Conservation (phyloP, 2,888 invertebrate genomes). For the Conchocele bisecta region DNA sequence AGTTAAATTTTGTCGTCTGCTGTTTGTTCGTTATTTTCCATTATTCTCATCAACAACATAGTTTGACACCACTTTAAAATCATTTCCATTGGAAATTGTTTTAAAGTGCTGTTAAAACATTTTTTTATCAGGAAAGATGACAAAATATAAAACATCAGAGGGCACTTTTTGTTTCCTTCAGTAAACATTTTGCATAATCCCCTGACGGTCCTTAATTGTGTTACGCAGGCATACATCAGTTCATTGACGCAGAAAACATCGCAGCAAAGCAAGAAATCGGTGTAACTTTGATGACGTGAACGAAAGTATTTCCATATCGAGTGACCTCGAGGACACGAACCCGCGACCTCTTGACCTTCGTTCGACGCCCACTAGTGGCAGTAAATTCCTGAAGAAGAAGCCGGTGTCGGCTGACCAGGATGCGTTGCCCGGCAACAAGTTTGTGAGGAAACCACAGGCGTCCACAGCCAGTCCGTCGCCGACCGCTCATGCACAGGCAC, state of each 20-base stretch:
- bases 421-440: slow-evolving; percentile 29
- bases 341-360: slow-evolving; percentile 47
- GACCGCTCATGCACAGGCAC: slow-evolving; percentile 43
- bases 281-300: slow-evolving; percentile 75
- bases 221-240: slow-evolving; percentile 72
- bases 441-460: slow-evolving; percentile 54
- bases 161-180: too few relatives aligned
- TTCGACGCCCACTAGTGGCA: slow-evolving; percentile 51
- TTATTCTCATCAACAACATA: too few relatives aligned
- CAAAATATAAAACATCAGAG: too few relatives aligned
- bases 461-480: slow-evolving; percentile 55
- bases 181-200: too few relatives aligned
- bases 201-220: too few relatives aligned
- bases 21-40: too few relatives aligned
- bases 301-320: slow-evolving; percentile 75
- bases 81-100: too few relatives aligned
- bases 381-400: slow-evolving; percentile 74
- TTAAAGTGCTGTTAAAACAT: too few relatives aligned
- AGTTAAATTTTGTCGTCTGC: too few relatives aligned
- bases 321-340: slow-evolving; percentile 65
- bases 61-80: too few relatives aligned
- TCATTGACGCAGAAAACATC: slow-evolving; percentile 71
- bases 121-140: too few relatives aligned
- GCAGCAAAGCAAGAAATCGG: slow-evolving; percentile 66
- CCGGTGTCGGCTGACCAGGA: slow-evolving; percentile 33